Base-by-base conservation (phyloP, 2,888 invertebrate species). In the Lasiommata megera region DNA sequence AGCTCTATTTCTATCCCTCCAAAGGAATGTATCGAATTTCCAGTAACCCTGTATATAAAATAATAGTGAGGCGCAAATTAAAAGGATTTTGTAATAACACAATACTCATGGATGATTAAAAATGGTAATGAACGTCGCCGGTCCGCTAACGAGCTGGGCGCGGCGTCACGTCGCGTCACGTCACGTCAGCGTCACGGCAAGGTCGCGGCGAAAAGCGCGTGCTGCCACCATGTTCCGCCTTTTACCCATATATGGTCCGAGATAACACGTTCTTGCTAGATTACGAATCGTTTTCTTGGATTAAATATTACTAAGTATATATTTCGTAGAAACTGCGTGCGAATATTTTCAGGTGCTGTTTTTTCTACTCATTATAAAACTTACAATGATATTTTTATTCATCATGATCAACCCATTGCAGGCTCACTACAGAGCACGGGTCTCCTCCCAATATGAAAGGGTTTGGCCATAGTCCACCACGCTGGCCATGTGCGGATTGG, bases 191-290 rank as follows among this genome's bases (percentile, higher is more conserved):
- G 11, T 38, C 55, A 17, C 9, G 12, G n/a, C 55, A 59, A 59
- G 59, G 51, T 55, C 48, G 14, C 54, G 18, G 7, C 16, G 8
- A 34, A 44, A 41, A 28, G 12, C 37, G 23, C 14, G 43, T 31
- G 14, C 37, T 47, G 47, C 51, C 36, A 52, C 56, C 44, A 29
- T n/a, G 12, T 59, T 58, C 50, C 50, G 28, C 53, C 54, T 56
- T 56, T 56, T 54, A 37, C 56, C n/a, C 50, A 46, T 56, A 43
- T 54, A 56, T 40, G 54, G 56, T 16, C 54, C 54, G 12, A 51
- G 50, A 50, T 59, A 62, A 56, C 50, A 53, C 48, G 47, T 53
- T 61, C 52, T 54, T 62, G 50, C 36, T 50, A 29, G 40, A 40
- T 61, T 53, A 61, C 59, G 56, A 56, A 11, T 14, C 12, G 36